Evolutionary conservation across 2,797 vertebrate genomes (phyloP).

Genomic region (Siniperca undulata): DNA sequence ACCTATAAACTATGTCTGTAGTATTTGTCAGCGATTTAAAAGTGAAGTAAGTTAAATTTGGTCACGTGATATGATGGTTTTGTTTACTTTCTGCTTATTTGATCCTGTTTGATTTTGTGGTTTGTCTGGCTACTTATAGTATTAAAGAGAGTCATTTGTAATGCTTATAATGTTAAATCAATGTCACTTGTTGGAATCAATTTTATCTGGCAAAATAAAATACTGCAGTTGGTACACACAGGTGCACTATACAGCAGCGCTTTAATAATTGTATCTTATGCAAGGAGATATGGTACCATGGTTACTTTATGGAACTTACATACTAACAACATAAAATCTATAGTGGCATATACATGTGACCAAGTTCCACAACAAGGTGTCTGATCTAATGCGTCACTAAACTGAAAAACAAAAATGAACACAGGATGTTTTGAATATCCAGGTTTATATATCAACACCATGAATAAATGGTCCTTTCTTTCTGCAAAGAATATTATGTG

Average conservation of each 20-base stretch:
- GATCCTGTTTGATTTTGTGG: conserved; percentile 5
- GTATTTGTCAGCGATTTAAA: conserved; percentile 23
- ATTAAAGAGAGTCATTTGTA: background rate
- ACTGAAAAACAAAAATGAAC: background rate
- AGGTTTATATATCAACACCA: background rate
- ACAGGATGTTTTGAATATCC: conserved; percentile 13
- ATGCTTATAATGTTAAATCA: conserved; percentile 4
- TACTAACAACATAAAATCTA: background rate
- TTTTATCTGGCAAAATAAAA: background rate
- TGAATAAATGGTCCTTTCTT: background rate
- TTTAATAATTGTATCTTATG: background rate
- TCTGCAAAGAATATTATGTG: conserved; percentile 1
- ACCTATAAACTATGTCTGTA: conserved; percentile 10
- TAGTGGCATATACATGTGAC: background rate
- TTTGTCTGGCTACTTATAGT: background rate
- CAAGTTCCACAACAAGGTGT: background rate
- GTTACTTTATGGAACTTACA: background rate
- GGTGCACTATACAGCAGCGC: background rate
- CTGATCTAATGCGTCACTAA: background rate
- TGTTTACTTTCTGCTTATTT: conserved; percentile 12
- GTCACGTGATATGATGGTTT: conserved; percentile 21
- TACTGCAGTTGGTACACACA: background rate
- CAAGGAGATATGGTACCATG: background rate
- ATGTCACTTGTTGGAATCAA: background rate
- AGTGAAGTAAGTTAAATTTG: conserved; percentile 35